Percentiles rank a stretch among this genome's conserved stretches.
phyloP scores from a whole-genome alignment of 2,797 vertebrate genomes.

The Halcyon chelicuti region DNA sequence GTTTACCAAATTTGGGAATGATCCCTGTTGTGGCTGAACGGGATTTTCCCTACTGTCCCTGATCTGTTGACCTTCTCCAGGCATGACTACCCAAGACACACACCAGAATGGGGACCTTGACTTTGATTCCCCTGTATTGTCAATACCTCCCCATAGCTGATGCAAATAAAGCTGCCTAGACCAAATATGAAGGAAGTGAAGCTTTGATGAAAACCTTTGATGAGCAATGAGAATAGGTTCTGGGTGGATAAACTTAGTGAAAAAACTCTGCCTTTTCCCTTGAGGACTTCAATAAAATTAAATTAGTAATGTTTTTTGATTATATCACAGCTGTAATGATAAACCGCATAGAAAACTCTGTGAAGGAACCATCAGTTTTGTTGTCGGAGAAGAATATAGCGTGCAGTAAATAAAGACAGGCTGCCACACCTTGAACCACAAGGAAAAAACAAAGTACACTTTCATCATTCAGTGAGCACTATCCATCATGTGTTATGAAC shows the following conservation, averaged over 20 bases:
- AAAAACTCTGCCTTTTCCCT: not conserved
- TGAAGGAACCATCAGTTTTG: not conserved
- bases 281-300: not conserved
- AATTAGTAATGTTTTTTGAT: not conserved
- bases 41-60: not conserved
- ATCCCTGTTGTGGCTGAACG: not conserved
- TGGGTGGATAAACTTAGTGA: not conserved
- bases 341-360: not conserved
- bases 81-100: not conserved
- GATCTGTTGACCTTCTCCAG: not conserved
- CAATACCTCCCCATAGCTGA: not conserved
- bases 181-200: not conserved
- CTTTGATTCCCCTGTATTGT: not conserved
- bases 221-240: not conserved
- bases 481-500: constrained; percentile 13
- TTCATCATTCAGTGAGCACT: constrained; percentile 24
- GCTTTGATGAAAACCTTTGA: not conserved
- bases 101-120: not conserved
- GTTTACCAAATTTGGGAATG: not conserved
- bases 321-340: not conserved
- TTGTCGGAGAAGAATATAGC: not conserved
- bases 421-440: constrained; percentile 43
- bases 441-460: constrained; percentile 9
- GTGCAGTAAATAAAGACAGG: not conserved
- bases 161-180: not conserved